Evolutionary conservation across 2,888 invertebrate genomes (phyloP).

Genomic region (Drosophila aldrichi): DNA sequence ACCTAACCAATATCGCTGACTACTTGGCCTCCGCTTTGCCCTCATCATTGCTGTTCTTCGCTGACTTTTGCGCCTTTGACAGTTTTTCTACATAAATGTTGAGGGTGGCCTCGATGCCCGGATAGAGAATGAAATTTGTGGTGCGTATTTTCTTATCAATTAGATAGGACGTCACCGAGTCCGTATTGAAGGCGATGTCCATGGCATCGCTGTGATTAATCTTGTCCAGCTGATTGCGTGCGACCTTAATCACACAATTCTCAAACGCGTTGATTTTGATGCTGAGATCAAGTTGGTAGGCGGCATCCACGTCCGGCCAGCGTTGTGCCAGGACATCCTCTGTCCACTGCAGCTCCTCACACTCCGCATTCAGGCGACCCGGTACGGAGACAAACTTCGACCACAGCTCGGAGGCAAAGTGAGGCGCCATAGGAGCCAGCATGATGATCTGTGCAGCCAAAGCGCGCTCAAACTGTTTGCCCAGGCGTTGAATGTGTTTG

Average conservation of each 20-base stretch:
- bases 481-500: slow-evolving; percentile 87
- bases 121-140: slow-evolving; percentile 84
- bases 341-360: slow-evolving; percentile 88
- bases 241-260: slow-evolving; percentile 86
- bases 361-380: slow-evolving; percentile 86
- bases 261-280: slow-evolving; percentile 88
- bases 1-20: background rate
- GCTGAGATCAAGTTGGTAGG: slow-evolving; percentile 89
- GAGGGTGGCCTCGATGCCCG: slow-evolving; percentile 85
- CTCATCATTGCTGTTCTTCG: slow-evolving; percentile 28
- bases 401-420: slow-evolving; percentile 97
- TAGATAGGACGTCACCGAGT: slow-evolving; percentile 82
- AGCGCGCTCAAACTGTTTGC: slow-evolving; percentile 91
- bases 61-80: slow-evolving; percentile 62
- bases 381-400: slow-evolving; percentile 90
- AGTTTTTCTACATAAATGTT: slow-evolving; percentile 83
- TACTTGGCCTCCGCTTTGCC: slow-evolving; percentile 40
- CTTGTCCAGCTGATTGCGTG: slow-evolving; percentile 86
- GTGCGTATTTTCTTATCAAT: slow-evolving; percentile 83
- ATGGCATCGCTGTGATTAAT: slow-evolving; percentile 87
- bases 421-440: slow-evolving; percentile 95
- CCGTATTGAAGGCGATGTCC: slow-evolving; percentile 86
- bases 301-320: slow-evolving; percentile 91
- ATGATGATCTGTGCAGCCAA: slow-evolving; percentile 93
- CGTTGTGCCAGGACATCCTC: slow-evolving; percentile 90